phyloP scores from a whole-genome alignment of 2,797 vertebrate genomes.

The Chromis chromis region DNA sequence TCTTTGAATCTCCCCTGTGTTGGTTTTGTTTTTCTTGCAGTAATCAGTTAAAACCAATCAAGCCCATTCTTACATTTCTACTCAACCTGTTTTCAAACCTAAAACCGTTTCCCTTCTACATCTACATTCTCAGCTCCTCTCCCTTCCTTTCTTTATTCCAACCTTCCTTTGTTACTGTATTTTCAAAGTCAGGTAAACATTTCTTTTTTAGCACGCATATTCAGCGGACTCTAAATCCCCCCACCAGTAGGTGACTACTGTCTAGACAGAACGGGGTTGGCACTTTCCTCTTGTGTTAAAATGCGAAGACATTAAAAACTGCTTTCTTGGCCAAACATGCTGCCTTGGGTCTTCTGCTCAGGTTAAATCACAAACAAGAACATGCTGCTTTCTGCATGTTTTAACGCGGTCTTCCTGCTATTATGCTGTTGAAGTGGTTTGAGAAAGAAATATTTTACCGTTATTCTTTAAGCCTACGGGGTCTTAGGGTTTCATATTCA shows the following conservation, averaged over 20 bases:
- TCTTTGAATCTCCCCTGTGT: constrained; percentile 22
- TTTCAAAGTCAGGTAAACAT: not conserved
- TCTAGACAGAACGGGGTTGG: not conserved
- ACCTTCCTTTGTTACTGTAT: not conserved
- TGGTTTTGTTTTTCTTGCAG: constrained; percentile 1
- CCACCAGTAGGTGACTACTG: not conserved
- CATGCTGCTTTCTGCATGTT: not conserved
- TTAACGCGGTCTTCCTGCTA: not conserved
- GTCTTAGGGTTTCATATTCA: not conserved
- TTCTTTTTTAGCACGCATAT: not conserved
- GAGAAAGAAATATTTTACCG: not conserved
- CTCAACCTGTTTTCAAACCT: not conserved
- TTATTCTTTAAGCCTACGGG: not conserved
- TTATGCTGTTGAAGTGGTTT: constrained; percentile 12
- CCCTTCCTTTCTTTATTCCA: not conserved
- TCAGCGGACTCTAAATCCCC: constrained; percentile 2
- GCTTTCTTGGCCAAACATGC: not conserved
- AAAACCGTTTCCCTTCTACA: not conserved
- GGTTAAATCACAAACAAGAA: not conserved
- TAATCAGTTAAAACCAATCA: constrained; percentile 2
- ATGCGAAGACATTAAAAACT: not conserved
- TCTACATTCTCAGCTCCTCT: not conserved
- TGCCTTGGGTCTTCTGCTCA: not conserved
- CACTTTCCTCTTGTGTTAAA: constrained; percentile 2
- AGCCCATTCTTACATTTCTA: not conserved